Base-by-base conservation (phyloP, 2,113 vertebrate genomes). In the Eonycteris spelaea region DNA sequence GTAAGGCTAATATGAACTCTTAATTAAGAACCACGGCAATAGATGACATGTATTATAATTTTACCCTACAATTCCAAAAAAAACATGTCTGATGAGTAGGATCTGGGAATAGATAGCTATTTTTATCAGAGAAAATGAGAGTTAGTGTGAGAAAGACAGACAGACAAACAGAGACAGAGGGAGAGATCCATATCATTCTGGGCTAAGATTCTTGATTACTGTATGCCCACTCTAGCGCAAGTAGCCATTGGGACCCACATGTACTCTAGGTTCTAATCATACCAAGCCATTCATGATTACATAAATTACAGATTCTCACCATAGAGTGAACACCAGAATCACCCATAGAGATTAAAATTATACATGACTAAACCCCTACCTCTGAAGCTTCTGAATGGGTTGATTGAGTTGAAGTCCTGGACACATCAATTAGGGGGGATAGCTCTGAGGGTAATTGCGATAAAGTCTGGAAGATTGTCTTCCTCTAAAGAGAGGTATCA, bases 401-500 rank as follows among this genome's bases (percentile, higher is more conserved):
- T 88, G 55, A 93, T 78, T 77, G 57, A 13, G 4, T n/a, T 92
- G 48, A 63, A 67, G 45, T 63, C 22, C 33, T 73, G 7, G 48
- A 55, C 12, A 78, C 11, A 43, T 15, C 7, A 18, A 57, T 91
- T 87, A 88, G 68, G 30, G 35, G 35, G 16, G 55, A 61, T 22
- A 93, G 14, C 19, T 89, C 88, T 73, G 33, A 78, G 40, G 43
- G 24, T 68, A 94, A 73, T 24, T 94, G 14, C 9, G 77, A 91
- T 78, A 16, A 96, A 92, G 40, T 48, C 53, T 88, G 95, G 13
- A 95, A 68, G 48, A 86, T 30, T 92, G 26, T 92, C 43, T 94
- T 93, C 33, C 63, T 84, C 16, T 87, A 79, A 94, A 90, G 9
- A 79, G 16, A 87, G 33, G 18, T 55, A 70, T 79, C 51, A 94